These are phyloP conservation scores for Drosophila pallidifrons DNA, from an alignment of 1,140 invertebrate genomes.

Conservation along the genomic window DNA sequence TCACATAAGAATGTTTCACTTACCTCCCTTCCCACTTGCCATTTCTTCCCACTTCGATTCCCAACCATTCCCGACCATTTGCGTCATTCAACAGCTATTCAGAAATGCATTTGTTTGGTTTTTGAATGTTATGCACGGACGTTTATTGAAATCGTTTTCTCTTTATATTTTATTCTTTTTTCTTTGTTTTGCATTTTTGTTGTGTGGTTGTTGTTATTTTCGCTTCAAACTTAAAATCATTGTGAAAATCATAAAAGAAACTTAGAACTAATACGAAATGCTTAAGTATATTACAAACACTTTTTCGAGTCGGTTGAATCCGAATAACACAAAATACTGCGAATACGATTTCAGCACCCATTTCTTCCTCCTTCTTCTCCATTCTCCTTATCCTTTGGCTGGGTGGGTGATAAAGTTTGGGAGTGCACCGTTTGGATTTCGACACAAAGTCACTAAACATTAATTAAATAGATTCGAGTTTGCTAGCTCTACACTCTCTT, in stretches of 20 bases:
- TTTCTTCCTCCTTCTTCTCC: constrained; percentile 8
- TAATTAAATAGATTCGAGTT: constrained; percentile 69
- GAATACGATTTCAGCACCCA: constrained; percentile 7
- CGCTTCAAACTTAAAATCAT: constrained; percentile 32
- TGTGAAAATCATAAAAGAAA: constrained; percentile 59
- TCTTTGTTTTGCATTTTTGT: constrained; percentile 50
- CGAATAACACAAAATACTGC: constrained; percentile 33
- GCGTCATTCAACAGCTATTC: constrained; percentile 29
- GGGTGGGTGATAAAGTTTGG: constrained; percentile 27
- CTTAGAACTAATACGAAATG: constrained; percentile 72
- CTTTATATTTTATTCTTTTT: constrained; percentile 53
- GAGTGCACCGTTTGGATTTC: constrained; percentile 57
- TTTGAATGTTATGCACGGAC: constrained; percentile 80
- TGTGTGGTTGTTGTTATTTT: constrained; percentile 19
- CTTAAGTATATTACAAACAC: constrained; percentile 78
- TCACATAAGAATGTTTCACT: constrained; percentile 56
- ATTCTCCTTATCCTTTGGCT: neutral
- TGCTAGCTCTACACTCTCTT: constrained; percentile 68
- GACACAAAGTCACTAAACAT: constrained; percentile 58
- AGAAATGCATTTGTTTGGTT: constrained; percentile 66
- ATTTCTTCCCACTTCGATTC: neutral
- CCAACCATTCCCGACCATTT: constrained; percentile 10
- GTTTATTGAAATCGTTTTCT: constrained; percentile 77
- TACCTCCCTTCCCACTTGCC: neutral
- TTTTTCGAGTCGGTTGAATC: constrained; percentile 42